Base-by-base conservation (phyloP, 2,888 invertebrate species). In the Chymomyza caudatula region DNA sequence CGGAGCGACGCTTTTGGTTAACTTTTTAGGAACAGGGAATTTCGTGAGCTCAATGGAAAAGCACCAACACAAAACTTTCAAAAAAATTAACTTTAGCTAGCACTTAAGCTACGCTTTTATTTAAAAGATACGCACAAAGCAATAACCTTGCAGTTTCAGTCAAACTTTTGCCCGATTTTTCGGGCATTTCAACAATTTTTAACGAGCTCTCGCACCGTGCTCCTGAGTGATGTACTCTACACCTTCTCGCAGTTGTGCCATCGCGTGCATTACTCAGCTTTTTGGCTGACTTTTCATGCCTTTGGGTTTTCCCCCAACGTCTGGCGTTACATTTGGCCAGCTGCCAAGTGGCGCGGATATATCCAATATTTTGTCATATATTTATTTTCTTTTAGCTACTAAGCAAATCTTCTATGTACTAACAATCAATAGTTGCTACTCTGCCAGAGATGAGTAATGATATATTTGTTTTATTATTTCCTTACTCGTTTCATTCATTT, bases 311-410 rank as follows among this genome's bases (percentile, higher is more conserved):
- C 25, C 67, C 44, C 19, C 8, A 52, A 22, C 23, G 54, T 67
- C 51, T 62, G 65, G 43, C 58, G 63, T 60, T 65, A 62, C 70
- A 70, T 53, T 71, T 82, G 77, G 78, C 75, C 19, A 8, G 4
- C 42, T 11, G 67, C 82, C 83, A 78, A 61, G 29, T 58, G 56
- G 51, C 58, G 65, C 47, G n/a, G 2, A 47, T 47, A 17, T 17
- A 44, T 29, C 58, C 56, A 58, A 66, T 54, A 65, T 56, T 65
- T 57, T 37, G 61, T 65, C 43, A 61, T 63, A 51, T 59, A 60
- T 23, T 19, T 47, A 47, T 47, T 6, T 54, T 43, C 15, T 37
- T 29, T 54, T 15, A 29, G 8, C 29, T 29, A 1, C 8, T 0
- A 29, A 29, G 8, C 29, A 29, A 29, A 29, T 29, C 11, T 8